Base-by-base conservation (phyloP, 2,113 vertebrate genomes). In the Empidonax alnorum region DNA sequence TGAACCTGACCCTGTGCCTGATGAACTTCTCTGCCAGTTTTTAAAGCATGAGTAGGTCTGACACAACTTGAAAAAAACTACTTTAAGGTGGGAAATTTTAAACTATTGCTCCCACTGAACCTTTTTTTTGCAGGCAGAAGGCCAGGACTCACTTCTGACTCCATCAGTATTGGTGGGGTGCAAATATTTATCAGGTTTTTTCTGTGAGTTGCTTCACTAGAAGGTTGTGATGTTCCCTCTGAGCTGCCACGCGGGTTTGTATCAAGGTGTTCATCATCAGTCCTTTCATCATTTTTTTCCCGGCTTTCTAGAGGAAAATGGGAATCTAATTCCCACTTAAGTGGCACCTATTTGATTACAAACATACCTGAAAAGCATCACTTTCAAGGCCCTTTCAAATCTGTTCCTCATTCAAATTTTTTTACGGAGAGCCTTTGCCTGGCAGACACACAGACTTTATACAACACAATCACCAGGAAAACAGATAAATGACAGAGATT, bases 41-140 rank as follows among this genome's bases (percentile, higher is more conserved):
- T 68, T 24, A 12, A 7, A 4, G 0, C 20, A 39, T 2, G 7
- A 72, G 30, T 1, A 16, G 25, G 6, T 39, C 4, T 22, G 33
- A 35, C 50, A 62, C 30, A 28, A 5, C 55, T 6, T 20, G 22
- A 42, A 42, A 41, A 41, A 67, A 79, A 41, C 4, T 7, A 3
- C 67, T 42, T 73, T 33, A 65, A 73, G n/a, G 50, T 0, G 2
- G 23, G 42, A 46, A 37, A 19, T 39, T 77, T 69, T 50, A 23
- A 15, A 39, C 30, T 33, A 3, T 18, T 63, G 24, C 24, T 37
- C 61, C 42, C 37, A 19, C 6, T 22, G 10, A 14, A 35, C n/a
- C 0, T 14, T 24, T n/a, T 46, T 23, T 42, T 12, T 41, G 42
- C 20, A 33, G n/a, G 18, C 22, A 87, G n/a, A 28, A 58, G 25